Evolutionary conservation across 2,113 vertebrate species (phyloP), one percentile per base, ranked within the genome.

Genomic region (Cololabis saira): DNA sequence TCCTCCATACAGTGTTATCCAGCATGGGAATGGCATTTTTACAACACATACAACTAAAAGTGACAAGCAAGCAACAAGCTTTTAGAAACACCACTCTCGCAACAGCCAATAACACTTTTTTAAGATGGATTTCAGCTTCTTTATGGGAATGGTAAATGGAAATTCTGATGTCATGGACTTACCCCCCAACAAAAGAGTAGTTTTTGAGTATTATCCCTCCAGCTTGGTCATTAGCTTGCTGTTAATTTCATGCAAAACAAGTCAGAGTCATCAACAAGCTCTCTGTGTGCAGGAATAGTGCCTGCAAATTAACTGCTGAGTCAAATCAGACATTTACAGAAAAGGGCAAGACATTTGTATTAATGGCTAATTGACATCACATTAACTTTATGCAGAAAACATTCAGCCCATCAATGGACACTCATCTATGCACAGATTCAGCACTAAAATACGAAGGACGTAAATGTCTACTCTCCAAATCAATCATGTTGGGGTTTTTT

Each of bases 361-460:
- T 93, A 91, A 93, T 92, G 86, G 89, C 78, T 85, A 90, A 94
- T 92, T 87, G 89, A 90, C 89, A 91, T 74, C 54, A 86, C 91
- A 93, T 91, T 92, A 85, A 87, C 85, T 93, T 91, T 84, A 82
- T 92, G 93, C 91, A 76, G 85, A 93, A 85, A 79, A 71, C 76
- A 89, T 65, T 82, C 80, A 75, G 74, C 59, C 53, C 78, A 76
- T 79, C 81, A 84, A 80, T 87, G 82, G 71, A 74, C 66, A 72
- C 68, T 85, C 71, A 68, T 82, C 68, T 76, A 18, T 60, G 81
- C 87, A 88, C 59, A 79, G 42, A 48, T 61, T 72, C 64, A 53
- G 60, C 43, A 66, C 22, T 44, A 33, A 71, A 87, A 82, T 60
- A 41, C 65, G 24, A 78, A 60, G 42, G 49, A 51, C 33, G 64